Conservation (phyloP, 1,140 invertebrate species). For the Danaus melanippus region DNA sequence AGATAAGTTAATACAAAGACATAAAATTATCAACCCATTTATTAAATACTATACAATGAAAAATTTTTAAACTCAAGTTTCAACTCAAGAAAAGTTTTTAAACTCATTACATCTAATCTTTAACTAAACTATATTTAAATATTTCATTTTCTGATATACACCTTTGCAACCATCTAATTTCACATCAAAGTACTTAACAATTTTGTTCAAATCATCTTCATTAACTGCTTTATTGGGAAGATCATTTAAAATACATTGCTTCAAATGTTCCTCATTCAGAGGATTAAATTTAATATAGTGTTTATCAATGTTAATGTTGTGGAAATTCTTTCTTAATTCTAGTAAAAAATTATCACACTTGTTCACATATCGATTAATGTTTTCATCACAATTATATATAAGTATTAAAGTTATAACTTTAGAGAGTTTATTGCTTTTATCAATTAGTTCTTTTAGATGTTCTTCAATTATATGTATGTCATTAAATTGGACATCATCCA, state of each 20-base stretch:
- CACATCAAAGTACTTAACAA: slow-evolving; percentile 54
- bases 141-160: slow-evolving; percentile 54
- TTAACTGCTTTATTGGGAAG: slow-evolving; percentile 25
- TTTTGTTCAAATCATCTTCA: slow-evolving; percentile 29
- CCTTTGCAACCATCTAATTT: slow-evolving; percentile 61
- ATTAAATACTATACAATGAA: slow-evolving; percentile 14
- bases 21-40: background rate
- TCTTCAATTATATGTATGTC: slow-evolving; percentile 30
- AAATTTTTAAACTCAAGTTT: too few species aligned
- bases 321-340: slow-evolving; percentile 30
- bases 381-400: slow-evolving; percentile 44
- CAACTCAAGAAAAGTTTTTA: too few species aligned
- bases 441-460: slow-evolving; percentile 31
- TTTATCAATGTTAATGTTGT: slow-evolving; percentile 31
- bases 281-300: slow-evolving; percentile 47
- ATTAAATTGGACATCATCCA: slow-evolving; percentile 46
- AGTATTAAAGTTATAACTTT: slow-evolving; percentile 45
- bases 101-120: slow-evolving; percentile 23
- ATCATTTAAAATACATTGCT: slow-evolving; percentile 49
- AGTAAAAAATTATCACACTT: slow-evolving; percentile 37
- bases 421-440: slow-evolving; percentile 37
- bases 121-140: slow-evolving; percentile 34
- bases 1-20: too few species aligned
- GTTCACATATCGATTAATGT: slow-evolving; percentile 23
- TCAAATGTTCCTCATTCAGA: slow-evolving; percentile 37